Evolutionary conservation across 1,140 invertebrate species (phyloP), one percentile per base, ranked within the genome.

Genomic region (Steinernema feltiae): DNA sequence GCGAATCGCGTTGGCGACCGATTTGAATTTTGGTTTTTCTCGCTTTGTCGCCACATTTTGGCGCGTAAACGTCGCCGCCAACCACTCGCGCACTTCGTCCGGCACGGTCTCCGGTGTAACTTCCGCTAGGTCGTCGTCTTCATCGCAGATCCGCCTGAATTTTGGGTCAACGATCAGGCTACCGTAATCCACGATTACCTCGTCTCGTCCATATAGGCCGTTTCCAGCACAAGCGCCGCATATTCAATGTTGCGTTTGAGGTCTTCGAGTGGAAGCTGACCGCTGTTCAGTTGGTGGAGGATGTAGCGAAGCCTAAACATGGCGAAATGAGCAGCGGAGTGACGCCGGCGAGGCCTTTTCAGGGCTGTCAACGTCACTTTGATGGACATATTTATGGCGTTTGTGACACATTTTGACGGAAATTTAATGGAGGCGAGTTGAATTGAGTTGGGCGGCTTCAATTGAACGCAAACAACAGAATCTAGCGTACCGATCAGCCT

Each of bases 51-150:
- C 74, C 73, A 83, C 69, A 90, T 91, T 72, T 86, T 94, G 93
- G 76, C 94, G 90, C 0, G 95, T 98, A 88, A 98, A 98, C n/a
- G 95, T 98, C 48, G 94, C 93, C 24, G 95, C 94, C 82, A 98
- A 87, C 95, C 95, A 98, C 87, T 97, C 94, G 76, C 95, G 90
- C 2, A 97, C 95, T 88, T 97, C 94, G 72, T 85, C 85, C 18
- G 84, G 84, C 15, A 85, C 84, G 1, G 85, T 82, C 27, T 85
- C 84, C 12, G 84, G 84, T 0, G 85, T 85, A 1, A 85, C 84
- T 46, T 85, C 84, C n/a, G 85, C 84, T 15, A 85, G 69, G 46
- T 85, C 84, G 69, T 85, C 84, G 71, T 85, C 84, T 73, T 85
- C 84, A 53, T 85, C 84, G 76, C 85, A 85, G 31, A 85, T 85